A percentile compares a stretch with the other conserved stretches of the same genome.
Conservation (phyloP, 2,797 vertebrate genomes). For the Halcyon leucocephala region DNA sequence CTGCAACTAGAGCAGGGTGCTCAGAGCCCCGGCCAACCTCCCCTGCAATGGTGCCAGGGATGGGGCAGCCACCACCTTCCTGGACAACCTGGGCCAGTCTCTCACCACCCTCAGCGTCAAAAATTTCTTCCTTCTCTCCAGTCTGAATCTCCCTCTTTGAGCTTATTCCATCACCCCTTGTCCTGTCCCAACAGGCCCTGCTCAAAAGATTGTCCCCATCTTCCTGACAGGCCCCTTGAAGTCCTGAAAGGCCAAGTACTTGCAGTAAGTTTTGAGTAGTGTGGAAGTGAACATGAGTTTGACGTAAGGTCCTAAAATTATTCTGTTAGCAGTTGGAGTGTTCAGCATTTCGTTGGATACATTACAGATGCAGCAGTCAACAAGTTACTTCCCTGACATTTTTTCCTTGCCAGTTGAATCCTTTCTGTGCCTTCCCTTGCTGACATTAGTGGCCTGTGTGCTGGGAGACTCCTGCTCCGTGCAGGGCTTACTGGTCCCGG, state of each 20-base stretch:
- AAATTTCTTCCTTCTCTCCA: not conserved
- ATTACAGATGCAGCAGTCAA: not conserved
- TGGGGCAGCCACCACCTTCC: not conserved
- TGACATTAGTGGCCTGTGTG: not conserved
- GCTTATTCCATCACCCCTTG: not conserved
- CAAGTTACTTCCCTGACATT: not conserved
- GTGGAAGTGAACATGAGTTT: not conserved
- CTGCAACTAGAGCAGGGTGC: not conserved
- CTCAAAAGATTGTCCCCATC: too few relatives aligned
- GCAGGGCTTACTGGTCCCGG: not conserved
- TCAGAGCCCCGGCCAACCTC: not conserved
- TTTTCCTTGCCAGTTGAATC: not conserved
- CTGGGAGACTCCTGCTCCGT: not conserved
- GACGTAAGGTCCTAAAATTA: not conserved
- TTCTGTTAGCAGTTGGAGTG: not conserved
- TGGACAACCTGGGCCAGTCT: not conserved
- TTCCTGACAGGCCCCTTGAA: too few relatives aligned
- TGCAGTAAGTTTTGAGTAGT: not conserved
- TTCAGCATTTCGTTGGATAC: accelerated
- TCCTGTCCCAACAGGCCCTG: not conserved
- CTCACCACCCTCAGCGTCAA: not conserved
- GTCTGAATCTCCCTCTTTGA: not conserved
- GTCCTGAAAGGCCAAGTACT: not conserved
- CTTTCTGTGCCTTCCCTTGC: not conserved
- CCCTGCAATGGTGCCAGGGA: not conserved